Evolutionary conservation across 2,113 vertebrate species (phyloP).

Genomic region (Polypterus bichir): DNA sequence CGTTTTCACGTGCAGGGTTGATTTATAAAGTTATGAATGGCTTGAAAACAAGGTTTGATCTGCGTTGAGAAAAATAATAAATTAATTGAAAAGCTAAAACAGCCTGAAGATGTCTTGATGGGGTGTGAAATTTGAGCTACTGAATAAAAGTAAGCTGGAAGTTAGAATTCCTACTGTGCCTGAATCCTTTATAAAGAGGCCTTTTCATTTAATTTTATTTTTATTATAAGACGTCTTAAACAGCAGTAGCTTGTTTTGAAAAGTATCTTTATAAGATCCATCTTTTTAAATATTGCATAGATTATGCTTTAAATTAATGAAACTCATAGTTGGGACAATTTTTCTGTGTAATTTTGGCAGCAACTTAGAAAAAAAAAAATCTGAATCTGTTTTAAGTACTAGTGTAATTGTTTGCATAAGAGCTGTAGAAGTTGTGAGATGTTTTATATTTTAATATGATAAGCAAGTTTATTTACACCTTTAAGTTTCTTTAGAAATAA

Average conservation of each 20-base stretch:
- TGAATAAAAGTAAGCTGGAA: slow-evolving; percentile 59
- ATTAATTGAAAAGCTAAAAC: slow-evolving; percentile 97
- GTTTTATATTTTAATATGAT: too few species aligned
- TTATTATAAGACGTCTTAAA: slow-evolving; percentile 32
- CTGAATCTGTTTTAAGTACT: too few species aligned
- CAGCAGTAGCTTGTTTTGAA: slow-evolving; percentile 63
- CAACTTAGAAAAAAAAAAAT: too few species aligned
- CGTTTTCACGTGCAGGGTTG: slow-evolving; percentile 71
- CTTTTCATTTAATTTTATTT: neutral
- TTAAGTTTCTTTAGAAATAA: too few species aligned
- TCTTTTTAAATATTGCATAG: too few species aligned
- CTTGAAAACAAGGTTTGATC: slow-evolving; percentile 76
- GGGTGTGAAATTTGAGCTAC: slow-evolving; percentile 85
- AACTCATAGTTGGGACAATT: too few species aligned
- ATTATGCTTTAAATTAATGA: too few species aligned
- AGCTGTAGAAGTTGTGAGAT: too few species aligned
- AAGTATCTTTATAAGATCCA: slow-evolving; percentile 10
- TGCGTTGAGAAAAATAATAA: slow-evolving; percentile 80
- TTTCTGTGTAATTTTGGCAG: too few species aligned
- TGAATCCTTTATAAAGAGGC: neutral
- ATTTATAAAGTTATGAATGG: slow-evolving; percentile 99
- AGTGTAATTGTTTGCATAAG: too few species aligned
- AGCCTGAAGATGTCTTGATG: slow-evolving; percentile 83
- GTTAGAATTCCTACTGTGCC: slow-evolving; percentile 58
- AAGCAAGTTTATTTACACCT: too few species aligned